Percentiles rank a stretch among this genome's conserved stretches.
Conservation (phyloP, 1,140 invertebrate species). For the Kradibia gibbosae region DNA sequence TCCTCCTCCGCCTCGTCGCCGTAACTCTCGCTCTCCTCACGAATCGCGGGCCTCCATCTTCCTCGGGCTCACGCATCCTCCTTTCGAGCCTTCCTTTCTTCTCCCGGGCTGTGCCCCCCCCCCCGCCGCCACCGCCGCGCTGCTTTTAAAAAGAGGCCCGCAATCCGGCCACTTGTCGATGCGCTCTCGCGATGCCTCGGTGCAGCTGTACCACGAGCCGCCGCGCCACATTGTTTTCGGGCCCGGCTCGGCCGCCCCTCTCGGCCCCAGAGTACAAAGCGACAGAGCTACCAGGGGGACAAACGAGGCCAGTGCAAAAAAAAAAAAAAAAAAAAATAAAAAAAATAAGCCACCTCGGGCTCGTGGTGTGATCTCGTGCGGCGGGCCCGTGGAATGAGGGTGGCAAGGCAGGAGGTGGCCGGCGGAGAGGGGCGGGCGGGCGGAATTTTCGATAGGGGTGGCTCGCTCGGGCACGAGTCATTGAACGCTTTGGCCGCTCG, state of each 20-base stretch:
- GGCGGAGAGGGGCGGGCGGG: neutral
- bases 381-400: neutral
- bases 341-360: too few species aligned
- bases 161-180: conserved; percentile 33
- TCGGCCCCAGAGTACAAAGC: neutral
- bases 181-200: conserved; percentile 10
- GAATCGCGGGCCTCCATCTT: conserved; percentile 8
- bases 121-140: neutral
- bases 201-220: neutral
- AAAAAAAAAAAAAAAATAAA: neutral
- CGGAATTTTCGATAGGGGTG: neutral
- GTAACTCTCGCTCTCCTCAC: conserved; percentile 26
- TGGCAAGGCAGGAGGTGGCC: neutral
- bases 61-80: neutral
- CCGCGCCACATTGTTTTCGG: conserved; percentile 14
- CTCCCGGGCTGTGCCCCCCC: neutral
- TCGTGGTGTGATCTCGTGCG: too few species aligned
- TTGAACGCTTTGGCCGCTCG: neutral
- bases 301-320: too few species aligned
- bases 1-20: neutral
- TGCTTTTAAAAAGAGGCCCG: conserved; percentile 36
- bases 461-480: neutral
- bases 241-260: neutral
- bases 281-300: too few species aligned
- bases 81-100: neutral